Conservation (phyloP, 2,797 vertebrate species). For the Falco cherrug region DNA sequence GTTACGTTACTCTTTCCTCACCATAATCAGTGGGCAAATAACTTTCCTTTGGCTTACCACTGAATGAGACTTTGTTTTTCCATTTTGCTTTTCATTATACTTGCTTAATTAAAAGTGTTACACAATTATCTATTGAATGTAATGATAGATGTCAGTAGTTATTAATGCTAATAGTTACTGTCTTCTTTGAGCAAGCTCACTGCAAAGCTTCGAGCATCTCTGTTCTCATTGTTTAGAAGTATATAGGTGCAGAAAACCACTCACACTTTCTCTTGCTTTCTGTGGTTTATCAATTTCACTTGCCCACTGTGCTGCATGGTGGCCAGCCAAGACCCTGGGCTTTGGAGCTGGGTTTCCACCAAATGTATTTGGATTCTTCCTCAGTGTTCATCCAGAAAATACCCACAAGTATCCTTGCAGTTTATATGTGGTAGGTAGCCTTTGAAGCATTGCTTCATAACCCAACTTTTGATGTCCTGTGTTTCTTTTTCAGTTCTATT, state of each 20-base stretch:
- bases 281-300: neutral
- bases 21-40: neutral
- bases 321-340: neutral
- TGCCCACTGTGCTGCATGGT: neutral
- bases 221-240: neutral
- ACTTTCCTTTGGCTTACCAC: neutral
- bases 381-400: neutral
- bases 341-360: neutral
- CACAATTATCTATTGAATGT: neutral
- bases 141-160: neutral
- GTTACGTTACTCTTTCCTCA: neutral
- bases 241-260: neutral
- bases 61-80: neutral
- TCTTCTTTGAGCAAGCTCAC: neutral
- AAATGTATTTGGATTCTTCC: neutral
- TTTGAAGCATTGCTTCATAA: neutral
- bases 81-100: neutral
- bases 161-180: neutral
- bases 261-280: neutral
- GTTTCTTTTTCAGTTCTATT: neutral
- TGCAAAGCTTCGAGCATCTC: neutral
- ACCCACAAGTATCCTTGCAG: neutral
- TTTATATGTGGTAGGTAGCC: neutral
- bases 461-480: neutral
- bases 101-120: neutral